These are phyloP conservation scores for Drosophila ustulata DNA, from an alignment of 2,888 invertebrate species.

Conservation along the genomic window DNA sequence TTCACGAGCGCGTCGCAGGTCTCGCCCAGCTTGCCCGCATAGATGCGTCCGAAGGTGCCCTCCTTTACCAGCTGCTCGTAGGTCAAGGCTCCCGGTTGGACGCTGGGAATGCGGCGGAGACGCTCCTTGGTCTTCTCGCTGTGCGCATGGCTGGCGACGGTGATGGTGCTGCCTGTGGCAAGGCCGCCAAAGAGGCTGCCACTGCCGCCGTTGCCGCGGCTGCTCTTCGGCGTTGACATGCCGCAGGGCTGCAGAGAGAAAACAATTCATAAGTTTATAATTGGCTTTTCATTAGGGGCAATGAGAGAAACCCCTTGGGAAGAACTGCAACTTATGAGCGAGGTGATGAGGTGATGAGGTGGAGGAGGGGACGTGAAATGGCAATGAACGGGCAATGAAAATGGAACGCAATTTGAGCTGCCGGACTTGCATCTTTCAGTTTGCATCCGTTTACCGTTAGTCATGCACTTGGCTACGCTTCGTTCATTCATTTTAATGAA, in stretches of 20 bases:
- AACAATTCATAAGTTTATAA: neutral
- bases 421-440: conserved; percentile 80
- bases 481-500: conserved; percentile 81
- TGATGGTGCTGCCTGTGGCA: conserved; percentile 78
- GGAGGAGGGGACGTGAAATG: conserved; percentile 1
- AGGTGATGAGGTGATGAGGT: no score
- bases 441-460: conserved; percentile 80
- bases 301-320: conserved; percentile 1
- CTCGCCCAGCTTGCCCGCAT: conserved; percentile 87
- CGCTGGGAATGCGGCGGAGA: conserved; percentile 86
- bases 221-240: conserved; percentile 85
- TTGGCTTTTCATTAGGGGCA: neutral
- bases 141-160: conserved; percentile 73
- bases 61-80: conserved; percentile 87
- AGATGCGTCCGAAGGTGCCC: conserved; percentile 92
- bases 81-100: conserved; percentile 86
- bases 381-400: conserved; percentile 49
- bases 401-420: conserved; percentile 67
- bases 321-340: neutral
- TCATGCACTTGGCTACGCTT: conserved; percentile 78
- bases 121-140: conserved; percentile 86
- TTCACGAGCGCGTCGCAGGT: conserved; percentile 90
- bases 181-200: conserved; percentile 71
- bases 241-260: conserved; percentile 81
- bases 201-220: conserved; percentile 72